Conservation (phyloP, 2,888 invertebrate species). For the Zelleria hepariella region DNA sequence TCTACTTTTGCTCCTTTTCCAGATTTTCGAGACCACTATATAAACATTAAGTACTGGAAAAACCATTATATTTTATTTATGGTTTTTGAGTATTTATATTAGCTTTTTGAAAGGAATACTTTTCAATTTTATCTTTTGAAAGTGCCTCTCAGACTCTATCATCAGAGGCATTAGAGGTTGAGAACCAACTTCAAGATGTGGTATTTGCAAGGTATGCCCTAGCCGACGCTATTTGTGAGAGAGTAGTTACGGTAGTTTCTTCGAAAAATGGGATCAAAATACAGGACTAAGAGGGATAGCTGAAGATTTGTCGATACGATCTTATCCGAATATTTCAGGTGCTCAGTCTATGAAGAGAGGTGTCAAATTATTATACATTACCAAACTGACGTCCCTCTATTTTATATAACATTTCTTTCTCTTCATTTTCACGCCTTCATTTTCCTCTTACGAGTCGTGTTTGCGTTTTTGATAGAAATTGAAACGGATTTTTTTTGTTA, state of each 20-base stretch:
- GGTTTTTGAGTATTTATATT: no score
- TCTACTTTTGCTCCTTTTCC: background rate
- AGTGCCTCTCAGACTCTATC: no score
- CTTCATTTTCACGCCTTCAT: background rate
- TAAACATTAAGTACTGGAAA: no score
- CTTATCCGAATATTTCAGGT: background rate
- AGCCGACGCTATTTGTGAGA: no score
- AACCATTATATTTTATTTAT: no score
- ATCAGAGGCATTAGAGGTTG: no score
- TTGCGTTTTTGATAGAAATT: background rate
- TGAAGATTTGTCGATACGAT: slow-evolving; percentile 5
- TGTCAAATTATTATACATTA: background rate
- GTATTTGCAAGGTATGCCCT: no score
- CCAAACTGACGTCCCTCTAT: background rate
- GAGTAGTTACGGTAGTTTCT: background rate
- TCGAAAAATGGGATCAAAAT: background rate
- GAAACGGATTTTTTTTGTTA: no score
- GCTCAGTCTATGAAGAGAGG: background rate
- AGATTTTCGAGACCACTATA: no score
- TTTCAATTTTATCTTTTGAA: no score
- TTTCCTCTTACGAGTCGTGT: background rate
- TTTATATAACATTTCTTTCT: background rate
- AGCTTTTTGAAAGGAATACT: no score
- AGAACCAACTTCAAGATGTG: no score
- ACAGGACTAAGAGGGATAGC: background rate